Base-by-base conservation (phyloP, 2,113 vertebrate species). In the Muntiacus reevesi region DNA sequence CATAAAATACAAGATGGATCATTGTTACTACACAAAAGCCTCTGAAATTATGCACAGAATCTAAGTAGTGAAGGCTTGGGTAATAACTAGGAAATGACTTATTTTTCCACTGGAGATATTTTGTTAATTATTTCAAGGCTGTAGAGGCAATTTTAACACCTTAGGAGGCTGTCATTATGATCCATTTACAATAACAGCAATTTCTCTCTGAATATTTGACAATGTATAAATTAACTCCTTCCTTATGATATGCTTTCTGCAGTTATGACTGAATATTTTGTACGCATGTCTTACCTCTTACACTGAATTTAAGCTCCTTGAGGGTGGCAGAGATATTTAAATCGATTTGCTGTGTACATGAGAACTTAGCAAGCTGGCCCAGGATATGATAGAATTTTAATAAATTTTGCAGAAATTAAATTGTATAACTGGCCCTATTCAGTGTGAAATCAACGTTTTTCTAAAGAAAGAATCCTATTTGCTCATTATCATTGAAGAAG, bases 121-220 rank as follows among this genome's bases (percentile, higher is more conserved):
- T 97, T 97, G 81, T 98, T 97, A 98, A 97, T 98, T 98, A 94
- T 97, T 95, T 94, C 94, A 82, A 91, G 94, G 27, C 95, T 94
- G 91, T 86, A 82, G 15, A 84, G 96, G 93, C 89, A 98, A 97
- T 97, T 97, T 98, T 98, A 98, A 94, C 98, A 98, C 97, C 79
- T 96, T 98, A 97, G 96, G 62, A 52, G 95, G 64, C 62, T 95
- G 81, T 93, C 98, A 93, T 96, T 95, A 60, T 91, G 92, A 97
- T 95, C 97, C 97, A 91, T 92, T 96, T 97, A 97, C 74, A 88
- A 96, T 97, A 98, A 89, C 19, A 74, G 74, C 81, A 97, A 91
- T 98, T 98, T 98, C 97, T 94, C 93, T 98, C 96, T 97, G 97
- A 97, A 97, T 98, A 97, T 98, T 98, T 98, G 96, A n/a, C 82